Percentiles rank a stretch among this genome's conserved stretches.
These are phyloP conservation scores for Orthosia gracilis DNA, from an alignment of 2,888 invertebrate species.

Conservation along the genomic window DNA sequence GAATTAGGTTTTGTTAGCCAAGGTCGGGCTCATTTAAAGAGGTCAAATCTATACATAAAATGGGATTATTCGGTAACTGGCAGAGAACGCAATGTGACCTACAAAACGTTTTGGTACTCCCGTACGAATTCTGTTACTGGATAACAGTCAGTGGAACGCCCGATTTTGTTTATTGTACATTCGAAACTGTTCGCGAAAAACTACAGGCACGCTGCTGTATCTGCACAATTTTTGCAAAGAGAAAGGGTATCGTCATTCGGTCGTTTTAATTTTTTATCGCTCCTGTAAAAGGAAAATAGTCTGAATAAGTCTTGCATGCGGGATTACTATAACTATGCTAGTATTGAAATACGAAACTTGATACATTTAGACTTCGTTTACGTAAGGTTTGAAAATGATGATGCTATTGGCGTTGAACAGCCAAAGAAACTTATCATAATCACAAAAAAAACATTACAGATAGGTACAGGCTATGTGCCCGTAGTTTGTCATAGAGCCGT, in stretches of 20 bases:
- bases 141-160: neutral
- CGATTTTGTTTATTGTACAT: neutral
- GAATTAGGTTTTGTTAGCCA: constrained; percentile 23
- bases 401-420: neutral
- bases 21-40: constrained; percentile 21
- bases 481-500: neutral
- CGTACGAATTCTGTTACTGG: neutral
- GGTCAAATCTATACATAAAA: constrained; percentile 19
- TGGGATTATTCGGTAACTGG: constrained; percentile 1
- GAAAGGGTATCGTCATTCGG: no score
- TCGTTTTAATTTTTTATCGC: no score
- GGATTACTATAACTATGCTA: neutral
- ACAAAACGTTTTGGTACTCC: constrained; percentile 1
- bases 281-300: neutral
- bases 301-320: neutral
- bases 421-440: no score
- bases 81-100: neutral
- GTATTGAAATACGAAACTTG: neutral
- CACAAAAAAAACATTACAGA: neutral
- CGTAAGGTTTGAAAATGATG: neutral
- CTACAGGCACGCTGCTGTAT: neutral
- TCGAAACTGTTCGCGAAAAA: neutral
- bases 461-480: no score
- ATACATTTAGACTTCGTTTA: neutral
- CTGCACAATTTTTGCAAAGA: no score